These are phyloP conservation scores for Glyphotaelius pellucidus DNA, from an alignment of 2,888 invertebrate genomes.

Conservation along the genomic window DNA sequence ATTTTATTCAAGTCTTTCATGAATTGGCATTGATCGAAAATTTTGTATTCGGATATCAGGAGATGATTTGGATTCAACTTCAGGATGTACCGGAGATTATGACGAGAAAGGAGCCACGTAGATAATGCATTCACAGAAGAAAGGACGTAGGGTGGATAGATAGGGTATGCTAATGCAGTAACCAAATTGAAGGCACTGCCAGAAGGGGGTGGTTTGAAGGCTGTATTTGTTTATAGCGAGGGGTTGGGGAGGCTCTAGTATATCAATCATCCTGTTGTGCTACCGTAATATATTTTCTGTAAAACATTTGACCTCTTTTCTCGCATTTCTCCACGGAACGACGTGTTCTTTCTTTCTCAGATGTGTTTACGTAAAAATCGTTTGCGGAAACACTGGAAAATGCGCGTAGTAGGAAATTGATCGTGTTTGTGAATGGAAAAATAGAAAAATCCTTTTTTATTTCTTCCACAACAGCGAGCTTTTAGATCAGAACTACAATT, in stretches of 20 bases:
- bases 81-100: background rate
- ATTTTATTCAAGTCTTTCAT: background rate
- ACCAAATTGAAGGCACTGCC: conserved; percentile 28
- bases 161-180: conserved; percentile 47
- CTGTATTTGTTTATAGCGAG: conserved; percentile 47
- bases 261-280: conserved; percentile 33
- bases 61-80: background rate
- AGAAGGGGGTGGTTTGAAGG: conserved; percentile 2
- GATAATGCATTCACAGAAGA: conserved; percentile 37
- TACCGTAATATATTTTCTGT: conserved; percentile 14
- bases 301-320: conserved; percentile 27
- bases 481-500: background rate
- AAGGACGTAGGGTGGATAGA: conserved; percentile 6
- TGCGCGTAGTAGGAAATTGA: background rate
- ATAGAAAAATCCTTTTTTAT: background rate
- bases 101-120: background rate
- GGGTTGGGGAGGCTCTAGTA: background rate
- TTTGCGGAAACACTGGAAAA: background rate
- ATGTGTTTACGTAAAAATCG: background rate
- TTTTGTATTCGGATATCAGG: background rate
- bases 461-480: background rate
- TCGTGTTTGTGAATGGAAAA: background rate
- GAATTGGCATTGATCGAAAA: background rate
- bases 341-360: background rate
- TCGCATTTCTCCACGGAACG: background rate